phyloP scores from a whole-genome alignment of 2,888 invertebrate species.

The Augochlorella aurata region DNA sequence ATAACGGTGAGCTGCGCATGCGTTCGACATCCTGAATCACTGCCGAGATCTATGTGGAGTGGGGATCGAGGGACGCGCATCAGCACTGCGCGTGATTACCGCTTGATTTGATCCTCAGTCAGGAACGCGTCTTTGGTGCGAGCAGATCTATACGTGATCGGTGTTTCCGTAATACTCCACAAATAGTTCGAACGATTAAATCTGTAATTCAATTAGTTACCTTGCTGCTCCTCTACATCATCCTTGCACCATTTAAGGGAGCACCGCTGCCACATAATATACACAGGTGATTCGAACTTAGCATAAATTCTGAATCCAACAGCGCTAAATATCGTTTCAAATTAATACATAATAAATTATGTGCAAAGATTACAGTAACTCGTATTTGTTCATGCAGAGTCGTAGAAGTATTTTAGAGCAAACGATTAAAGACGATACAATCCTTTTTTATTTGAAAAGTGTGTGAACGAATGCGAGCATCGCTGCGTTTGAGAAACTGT shows the following conservation, averaged over 20 bases:
- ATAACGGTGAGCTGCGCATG: constrained; percentile 20
- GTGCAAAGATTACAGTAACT: background rate
- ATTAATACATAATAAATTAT: background rate
- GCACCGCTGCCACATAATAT: background rate
- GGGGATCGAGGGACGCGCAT: constrained; percentile 40
- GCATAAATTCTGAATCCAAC: background rate
- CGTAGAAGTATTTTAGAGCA: too few species aligned
- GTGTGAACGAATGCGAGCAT: too few species aligned
- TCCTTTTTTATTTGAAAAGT: too few species aligned
- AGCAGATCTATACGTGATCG: background rate
- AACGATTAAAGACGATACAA: too few species aligned
- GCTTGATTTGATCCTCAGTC: constrained; percentile 49
- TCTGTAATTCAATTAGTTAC: background rate
- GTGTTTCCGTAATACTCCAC: constrained; percentile 9
- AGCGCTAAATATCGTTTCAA: background rate
- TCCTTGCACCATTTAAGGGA: background rate
- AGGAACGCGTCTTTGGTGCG: constrained; percentile 36
- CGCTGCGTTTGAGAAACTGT: too few species aligned
- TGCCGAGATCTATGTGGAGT: background rate
- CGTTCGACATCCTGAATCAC: background rate
- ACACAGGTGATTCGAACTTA: constrained; percentile 19
- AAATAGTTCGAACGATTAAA: background rate
- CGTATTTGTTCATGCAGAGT: too few species aligned
- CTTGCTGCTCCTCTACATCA: background rate
- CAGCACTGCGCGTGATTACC: constrained; percentile 24